Percentiles rank a stretch among this genome's conserved stretches.
Conservation (phyloP, 2,797 vertebrate genomes). For the Benthosema pterotum region DNA sequence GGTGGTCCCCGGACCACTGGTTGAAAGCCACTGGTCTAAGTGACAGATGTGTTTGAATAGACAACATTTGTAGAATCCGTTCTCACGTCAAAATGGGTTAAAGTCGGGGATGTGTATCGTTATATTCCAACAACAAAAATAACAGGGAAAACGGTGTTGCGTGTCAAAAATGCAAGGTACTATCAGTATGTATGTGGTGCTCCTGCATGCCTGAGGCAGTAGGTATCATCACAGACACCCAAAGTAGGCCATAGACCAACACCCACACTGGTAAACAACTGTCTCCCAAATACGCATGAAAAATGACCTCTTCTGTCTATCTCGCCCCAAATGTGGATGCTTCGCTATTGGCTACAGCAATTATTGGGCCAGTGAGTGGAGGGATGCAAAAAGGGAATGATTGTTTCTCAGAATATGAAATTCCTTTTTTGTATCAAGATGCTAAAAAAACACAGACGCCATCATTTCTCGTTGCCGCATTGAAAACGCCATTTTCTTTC, state of each 20-base stretch:
- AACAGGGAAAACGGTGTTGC: too few species aligned
- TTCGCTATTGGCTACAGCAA: constrained; percentile 26
- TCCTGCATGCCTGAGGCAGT: constrained; percentile 14
- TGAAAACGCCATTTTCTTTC: constrained; percentile 68
- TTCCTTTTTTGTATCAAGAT: constrained; percentile 31
- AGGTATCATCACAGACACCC: constrained; percentile 18
- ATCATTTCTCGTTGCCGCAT: constrained; percentile 65
- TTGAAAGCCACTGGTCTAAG: too few species aligned
- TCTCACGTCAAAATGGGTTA: too few species aligned
- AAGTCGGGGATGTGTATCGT: constrained; percentile 20
- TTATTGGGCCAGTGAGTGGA: constrained; percentile 35
- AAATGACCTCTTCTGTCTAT: constrained; percentile 24
- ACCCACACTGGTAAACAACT: constrained; percentile 23
- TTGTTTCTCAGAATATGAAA: constrained; percentile 30
- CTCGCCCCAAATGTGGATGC: constrained; percentile 14
- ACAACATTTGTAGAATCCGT: too few species aligned
- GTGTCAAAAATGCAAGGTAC: constrained; percentile 7
- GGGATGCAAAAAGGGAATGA: constrained; percentile 56
- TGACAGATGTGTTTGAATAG: too few species aligned
- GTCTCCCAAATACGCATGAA: constrained; percentile 27
- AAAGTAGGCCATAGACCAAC: not conserved
- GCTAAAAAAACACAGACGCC: constrained; percentile 51
- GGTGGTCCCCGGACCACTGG: too few species aligned
- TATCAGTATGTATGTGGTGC: constrained; percentile 14
- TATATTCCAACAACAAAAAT: constrained; percentile 3